Evolutionary conservation across 2,113 vertebrate species (phyloP).

Genomic region (Dendropsophus ebraccatus): DNA sequence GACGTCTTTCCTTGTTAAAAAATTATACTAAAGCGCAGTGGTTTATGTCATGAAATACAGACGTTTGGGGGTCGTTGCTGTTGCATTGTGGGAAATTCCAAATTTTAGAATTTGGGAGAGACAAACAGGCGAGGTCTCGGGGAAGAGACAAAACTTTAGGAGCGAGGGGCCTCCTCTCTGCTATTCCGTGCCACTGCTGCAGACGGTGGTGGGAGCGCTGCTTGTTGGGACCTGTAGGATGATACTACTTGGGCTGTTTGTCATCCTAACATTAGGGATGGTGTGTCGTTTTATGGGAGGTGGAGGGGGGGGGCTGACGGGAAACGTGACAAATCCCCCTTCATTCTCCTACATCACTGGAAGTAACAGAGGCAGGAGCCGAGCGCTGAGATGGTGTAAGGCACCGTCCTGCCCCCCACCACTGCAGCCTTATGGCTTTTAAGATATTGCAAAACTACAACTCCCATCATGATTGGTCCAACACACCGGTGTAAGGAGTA

Average conservation of each 20-base stretch:
- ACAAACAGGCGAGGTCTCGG: not conserved
- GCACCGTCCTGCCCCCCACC: too few species aligned
- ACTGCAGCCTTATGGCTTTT: too few species aligned
- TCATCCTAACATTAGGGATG: slow-evolving; percentile 14
- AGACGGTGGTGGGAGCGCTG: slow-evolving; percentile 13
- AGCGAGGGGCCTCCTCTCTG: not conserved
- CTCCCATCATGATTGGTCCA: too few species aligned
- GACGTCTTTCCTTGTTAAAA: not conserved
- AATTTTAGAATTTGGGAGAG: not conserved
- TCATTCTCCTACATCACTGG: not conserved
- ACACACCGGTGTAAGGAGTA: too few species aligned
- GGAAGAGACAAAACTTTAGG: not conserved
- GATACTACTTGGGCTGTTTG: slow-evolving; percentile 8
- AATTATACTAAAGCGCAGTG: not conserved
- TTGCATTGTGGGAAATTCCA: not conserved
- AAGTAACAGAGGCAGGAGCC: not conserved
- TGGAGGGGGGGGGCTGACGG: slow-evolving; percentile 6
- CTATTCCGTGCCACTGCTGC: slow-evolving; percentile 25
- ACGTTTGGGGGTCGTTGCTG: not conserved
- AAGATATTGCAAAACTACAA: too few species aligned
- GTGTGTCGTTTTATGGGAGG: not conserved
- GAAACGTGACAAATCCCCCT: not conserved
- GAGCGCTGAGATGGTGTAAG: not conserved
- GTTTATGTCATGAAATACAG: not conserved
- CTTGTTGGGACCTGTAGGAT: slow-evolving; percentile 16